Conservation (phyloP, 2,797 vertebrate species). For the Rhinella marina region DNA sequence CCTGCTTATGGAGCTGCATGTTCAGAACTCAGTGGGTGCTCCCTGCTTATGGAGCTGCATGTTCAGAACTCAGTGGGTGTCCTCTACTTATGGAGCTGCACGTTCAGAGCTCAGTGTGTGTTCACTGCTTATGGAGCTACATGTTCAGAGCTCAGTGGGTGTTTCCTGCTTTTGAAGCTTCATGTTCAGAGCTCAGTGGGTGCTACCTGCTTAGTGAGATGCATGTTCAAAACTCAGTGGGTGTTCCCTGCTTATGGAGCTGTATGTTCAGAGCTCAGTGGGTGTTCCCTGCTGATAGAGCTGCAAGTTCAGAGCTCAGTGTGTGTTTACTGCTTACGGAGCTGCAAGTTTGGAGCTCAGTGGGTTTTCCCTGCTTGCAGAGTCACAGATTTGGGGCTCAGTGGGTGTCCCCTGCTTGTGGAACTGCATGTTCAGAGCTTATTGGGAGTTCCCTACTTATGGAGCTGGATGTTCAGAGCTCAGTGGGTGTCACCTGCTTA, state of each 20-base stretch:
- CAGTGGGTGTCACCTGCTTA: background rate
- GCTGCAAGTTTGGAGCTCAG: background rate
- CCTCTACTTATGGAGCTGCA: background rate
- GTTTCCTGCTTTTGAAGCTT: background rate
- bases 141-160: background rate
- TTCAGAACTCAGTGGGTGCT: too few species aligned
- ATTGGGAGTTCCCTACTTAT: too few species aligned
- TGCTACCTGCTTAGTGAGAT: background rate
- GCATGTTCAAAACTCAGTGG: background rate
- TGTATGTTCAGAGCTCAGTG: background rate
- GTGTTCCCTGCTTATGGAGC: background rate
- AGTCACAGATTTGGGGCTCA: background rate
- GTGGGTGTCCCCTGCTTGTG: background rate
- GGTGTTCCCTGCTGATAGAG: background rate
- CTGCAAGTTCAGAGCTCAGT: background rate
- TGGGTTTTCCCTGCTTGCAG: background rate
- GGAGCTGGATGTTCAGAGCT: too few species aligned
- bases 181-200: background rate
- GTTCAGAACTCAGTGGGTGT: background rate
- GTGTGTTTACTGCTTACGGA: background rate
- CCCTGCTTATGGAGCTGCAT: background rate
- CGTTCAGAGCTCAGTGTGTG: too few species aligned
- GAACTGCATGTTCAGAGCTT: too few species aligned
- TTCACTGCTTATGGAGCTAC: background rate
- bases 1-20: background rate